Conservation (phyloP, 2,888 invertebrate species). For the Oscheius sp. region DNA sequence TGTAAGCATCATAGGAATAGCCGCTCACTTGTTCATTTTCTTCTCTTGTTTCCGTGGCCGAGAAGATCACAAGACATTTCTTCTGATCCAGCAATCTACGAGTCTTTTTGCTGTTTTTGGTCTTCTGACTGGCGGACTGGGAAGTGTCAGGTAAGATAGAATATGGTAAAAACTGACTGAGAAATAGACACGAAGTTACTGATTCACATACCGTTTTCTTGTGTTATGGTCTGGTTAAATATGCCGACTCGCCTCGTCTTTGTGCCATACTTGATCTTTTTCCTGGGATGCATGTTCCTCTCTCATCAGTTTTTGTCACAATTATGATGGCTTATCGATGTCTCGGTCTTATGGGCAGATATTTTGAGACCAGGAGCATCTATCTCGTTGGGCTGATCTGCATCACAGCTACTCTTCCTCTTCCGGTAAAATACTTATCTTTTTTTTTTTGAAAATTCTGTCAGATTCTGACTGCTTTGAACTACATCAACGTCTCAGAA, state of each 20-base stretch:
- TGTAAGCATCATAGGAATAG: no score
- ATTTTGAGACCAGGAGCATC: neutral
- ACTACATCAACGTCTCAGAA: neutral
- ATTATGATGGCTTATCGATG: neutral
- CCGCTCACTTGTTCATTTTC: no score
- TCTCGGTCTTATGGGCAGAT: neutral
- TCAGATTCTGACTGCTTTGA: neutral
- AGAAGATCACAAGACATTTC: no score
- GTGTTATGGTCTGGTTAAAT: neutral
- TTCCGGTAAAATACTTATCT: neutral
- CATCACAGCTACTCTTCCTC: neutral
- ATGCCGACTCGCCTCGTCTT: neutral
- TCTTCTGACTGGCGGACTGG: neutral
- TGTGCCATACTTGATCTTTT: neutral
- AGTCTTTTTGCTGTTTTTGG: no score
- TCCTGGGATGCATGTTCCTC: neutral
- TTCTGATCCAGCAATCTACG: no score
- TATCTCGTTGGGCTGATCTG: neutral
- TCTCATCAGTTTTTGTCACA: neutral
- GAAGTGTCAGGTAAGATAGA: neutral
- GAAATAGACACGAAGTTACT: constrained; percentile 3
- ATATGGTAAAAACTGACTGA: neutral
- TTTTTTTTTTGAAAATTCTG: neutral
- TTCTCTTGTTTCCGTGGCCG: no score
- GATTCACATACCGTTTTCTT: neutral